Evolutionary conservation across 2,888 invertebrate species (phyloP), one percentile per base, ranked within the genome.

Genomic region (Agonum fuliginosum): DNA sequence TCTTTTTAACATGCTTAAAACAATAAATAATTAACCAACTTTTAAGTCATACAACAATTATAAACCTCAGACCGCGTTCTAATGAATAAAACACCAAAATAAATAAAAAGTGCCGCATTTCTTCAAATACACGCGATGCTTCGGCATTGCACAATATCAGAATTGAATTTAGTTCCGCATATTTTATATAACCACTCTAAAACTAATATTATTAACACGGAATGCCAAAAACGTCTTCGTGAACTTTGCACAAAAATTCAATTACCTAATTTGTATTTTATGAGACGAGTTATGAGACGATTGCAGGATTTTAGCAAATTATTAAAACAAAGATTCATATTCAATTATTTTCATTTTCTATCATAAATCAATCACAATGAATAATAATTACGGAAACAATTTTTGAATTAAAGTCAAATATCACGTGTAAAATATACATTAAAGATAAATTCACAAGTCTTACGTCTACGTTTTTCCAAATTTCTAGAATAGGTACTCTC

Each of bases 121-220:
- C 22, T 43, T 70, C 12, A 70, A 70, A 46, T 43, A 22, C 69
- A 46, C 69, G 69, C 43, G 69, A 69, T 43, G 19, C 41, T 43
- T 69, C 43, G 10, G n/a, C 20, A 46, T 70, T 70, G 19, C 69
- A 43, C 46, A 70, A 70, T 70, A 24, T 27, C 46, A n/a, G n/a
- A n/a, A n/a, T n/a, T n/a, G n/a, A n/a, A n/a, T 20, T 17, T 1
- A 46, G 69, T 70, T 70, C 69, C 69, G 69, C 69, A 70, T 70
- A 70, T 70, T 70, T 70, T 70, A 70, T 70, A 70, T 46, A 70
- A 70, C 43, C 41, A 43, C 27, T 70, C 30, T 27, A 65, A 65
- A n/a, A 30, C 27, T 46, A 24, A 12, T 46, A 27, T 24, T 37
- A 24, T 46, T 27, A n/a, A 41, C 43, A 24, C 24, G 10, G 46